A percentile compares a stretch with the other conserved stretches of the same genome.
Conservation (phyloP, 2,888 invertebrate genomes). For the Tetrapedia diversipes region DNA sequence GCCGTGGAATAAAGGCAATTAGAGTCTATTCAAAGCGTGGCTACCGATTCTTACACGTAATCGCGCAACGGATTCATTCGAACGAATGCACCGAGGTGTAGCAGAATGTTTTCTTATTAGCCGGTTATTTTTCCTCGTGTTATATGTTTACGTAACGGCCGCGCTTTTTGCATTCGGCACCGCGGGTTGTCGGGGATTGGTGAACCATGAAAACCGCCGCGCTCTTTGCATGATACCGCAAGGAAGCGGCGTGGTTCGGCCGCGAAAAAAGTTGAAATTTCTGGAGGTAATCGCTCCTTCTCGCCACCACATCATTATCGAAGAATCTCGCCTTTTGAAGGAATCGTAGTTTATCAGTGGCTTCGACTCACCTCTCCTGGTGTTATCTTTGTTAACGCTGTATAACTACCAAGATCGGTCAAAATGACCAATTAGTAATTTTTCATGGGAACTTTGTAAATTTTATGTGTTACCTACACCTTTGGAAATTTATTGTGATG, state of each 20-base stretch:
- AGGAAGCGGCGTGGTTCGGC: conserved; percentile 9
- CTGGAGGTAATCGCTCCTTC: conserved; percentile 39
- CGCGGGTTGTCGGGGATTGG: conserved; percentile 18
- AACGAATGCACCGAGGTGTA: neutral
- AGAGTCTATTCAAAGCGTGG: conserved; percentile 46
- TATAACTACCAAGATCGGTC: no score
- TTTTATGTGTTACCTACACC: no score
- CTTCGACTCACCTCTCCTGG: no score
- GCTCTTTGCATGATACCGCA: conserved; percentile 51
- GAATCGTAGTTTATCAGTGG: neutral
- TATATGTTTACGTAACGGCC: conserved; percentile 45
- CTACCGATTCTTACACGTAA: conserved; percentile 23
- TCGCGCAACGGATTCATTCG: conserved; percentile 25
- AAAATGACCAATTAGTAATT: no score
- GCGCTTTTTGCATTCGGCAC: conserved; percentile 29
- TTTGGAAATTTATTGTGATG: no score
- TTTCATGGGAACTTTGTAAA: no score
- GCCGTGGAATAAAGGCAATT: conserved; percentile 46
- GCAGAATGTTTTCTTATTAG: conserved; percentile 10
- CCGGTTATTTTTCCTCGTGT: conserved; percentile 15
- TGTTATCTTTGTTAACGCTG: no score
- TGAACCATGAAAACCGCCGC: conserved; percentile 56
- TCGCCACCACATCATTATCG: conserved; percentile 18
- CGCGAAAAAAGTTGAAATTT: conserved; percentile 39
- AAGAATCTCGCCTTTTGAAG: conserved; percentile 16